Percentiles rank a stretch among this genome's conserved stretches.
Evolutionary conservation across 2,113 vertebrate genomes (phyloP).

Genomic region (Engystomops pustulosus): DNA sequence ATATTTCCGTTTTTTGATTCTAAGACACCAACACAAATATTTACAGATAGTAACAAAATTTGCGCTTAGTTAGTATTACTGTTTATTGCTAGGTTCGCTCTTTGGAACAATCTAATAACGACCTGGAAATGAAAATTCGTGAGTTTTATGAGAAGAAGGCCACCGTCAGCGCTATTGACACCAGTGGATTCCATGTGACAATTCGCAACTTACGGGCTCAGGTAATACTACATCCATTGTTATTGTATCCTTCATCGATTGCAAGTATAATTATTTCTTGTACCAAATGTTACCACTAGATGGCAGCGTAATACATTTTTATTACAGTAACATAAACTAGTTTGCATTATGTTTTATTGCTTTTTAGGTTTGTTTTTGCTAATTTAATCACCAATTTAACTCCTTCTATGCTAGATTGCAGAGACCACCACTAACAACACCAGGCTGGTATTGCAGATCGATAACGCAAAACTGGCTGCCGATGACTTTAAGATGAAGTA

Average conservation of each 20-base stretch:
- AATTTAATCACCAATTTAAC: not conserved
- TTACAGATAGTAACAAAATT: too few species aligned
- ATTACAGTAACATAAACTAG: not conserved
- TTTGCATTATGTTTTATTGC: not conserved
- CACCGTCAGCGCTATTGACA: conserved; percentile 40
- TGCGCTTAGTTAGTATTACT: too few species aligned
- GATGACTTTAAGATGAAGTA: conserved; percentile 86
- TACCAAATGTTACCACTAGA: not conserved
- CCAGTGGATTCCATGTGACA: conserved; percentile 61
- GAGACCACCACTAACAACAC: conserved; percentile 73
- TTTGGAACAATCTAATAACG: conserved; percentile 70
- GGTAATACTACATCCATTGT: conserved; percentile 21
- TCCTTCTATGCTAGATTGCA: conserved; percentile 68
- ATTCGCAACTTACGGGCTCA: conserved; percentile 65
- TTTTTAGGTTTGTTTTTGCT: not conserved
- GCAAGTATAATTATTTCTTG: not conserved
- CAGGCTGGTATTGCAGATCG: conserved; percentile 79
- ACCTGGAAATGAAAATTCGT: conserved; percentile 73
- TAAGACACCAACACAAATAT: too few species aligned
- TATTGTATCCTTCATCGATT: not conserved
- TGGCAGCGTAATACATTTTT: not conserved
- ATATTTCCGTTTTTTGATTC: too few species aligned
- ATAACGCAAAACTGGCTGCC: conserved; percentile 83
- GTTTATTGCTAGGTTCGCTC: conserved; percentile 51
- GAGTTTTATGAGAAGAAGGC: conserved; percentile 62